Evolutionary conservation across 2,113 vertebrate species (phyloP).

Genomic region (Anser brachyrhynchus): DNA sequence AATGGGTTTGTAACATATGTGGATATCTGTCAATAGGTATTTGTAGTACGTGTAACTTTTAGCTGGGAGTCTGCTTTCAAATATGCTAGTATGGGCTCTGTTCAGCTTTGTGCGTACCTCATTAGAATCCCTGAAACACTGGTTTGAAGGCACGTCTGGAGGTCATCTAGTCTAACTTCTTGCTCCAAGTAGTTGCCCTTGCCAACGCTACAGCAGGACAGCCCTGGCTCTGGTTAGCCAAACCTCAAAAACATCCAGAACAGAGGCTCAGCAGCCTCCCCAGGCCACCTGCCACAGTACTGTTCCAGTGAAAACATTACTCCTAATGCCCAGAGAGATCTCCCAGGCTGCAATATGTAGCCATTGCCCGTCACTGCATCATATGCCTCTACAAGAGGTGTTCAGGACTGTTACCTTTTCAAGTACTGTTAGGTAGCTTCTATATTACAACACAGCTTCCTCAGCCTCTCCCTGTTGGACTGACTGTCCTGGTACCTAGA

Average conservation of each 20-base stretch:
- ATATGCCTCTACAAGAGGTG: not conserved
- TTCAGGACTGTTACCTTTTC: not conserved
- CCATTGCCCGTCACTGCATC: rapidly evolving
- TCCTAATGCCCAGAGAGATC: rapidly evolving
- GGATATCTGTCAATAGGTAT: not conserved
- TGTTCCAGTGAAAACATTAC: not conserved
- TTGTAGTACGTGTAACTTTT: not conserved
- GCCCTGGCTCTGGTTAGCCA: not conserved
- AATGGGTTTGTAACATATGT: not conserved
- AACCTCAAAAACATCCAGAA: not conserved
- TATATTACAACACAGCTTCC: not conserved
- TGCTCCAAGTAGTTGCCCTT: not conserved
- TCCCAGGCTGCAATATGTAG: not conserved
- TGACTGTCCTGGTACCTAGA: not conserved
- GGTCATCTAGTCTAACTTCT: not conserved
- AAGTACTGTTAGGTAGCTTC: not conserved
- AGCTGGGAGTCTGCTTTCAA: not conserved
- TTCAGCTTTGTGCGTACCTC: not conserved
- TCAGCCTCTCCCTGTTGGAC: not conserved
- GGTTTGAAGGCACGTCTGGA: not conserved
- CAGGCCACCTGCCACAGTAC: rapidly evolving
- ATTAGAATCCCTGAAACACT: not conserved
- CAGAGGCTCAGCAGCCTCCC: not conserved
- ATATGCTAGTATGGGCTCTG: not conserved
- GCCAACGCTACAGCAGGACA: rapidly evolving